These are phyloP conservation scores for Synergus gifuensis DNA, from an alignment of 2,888 invertebrate species.

Conservation along the genomic window DNA sequence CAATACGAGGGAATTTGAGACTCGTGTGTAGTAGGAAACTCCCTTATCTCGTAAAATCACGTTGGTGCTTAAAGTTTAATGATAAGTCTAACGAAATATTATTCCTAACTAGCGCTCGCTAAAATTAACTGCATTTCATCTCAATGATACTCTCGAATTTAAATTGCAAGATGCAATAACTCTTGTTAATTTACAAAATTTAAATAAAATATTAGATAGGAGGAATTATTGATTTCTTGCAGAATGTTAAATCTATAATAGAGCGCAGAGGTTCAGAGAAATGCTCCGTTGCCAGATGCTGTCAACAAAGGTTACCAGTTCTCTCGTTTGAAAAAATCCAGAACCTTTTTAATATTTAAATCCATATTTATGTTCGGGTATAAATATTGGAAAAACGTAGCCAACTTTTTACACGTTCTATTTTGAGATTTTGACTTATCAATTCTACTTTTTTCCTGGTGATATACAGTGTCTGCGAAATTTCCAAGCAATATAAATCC, in stretches of 20 bases:
- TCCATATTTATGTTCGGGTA: not conserved
- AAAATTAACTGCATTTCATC: not conserved
- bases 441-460: not conserved
- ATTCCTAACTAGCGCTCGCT: not conserved
- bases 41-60: not conserved
- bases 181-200: not conserved
- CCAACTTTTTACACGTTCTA: not conserved
- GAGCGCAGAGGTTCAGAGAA: not conserved
- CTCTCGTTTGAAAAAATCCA: not conserved
- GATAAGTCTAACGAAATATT: slow-evolving; percentile 13
- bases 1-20: not conserved
- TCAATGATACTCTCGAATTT: not conserved
- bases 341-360: not conserved
- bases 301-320: slow-evolving; percentile 17
- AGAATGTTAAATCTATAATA: slow-evolving; percentile 1
- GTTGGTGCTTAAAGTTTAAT: slow-evolving; percentile 5
- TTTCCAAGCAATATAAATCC: not conserved
- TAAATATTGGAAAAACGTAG: not conserved
- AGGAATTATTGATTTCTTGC: slow-evolving; percentile 8
- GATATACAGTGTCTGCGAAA: not conserved
- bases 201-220: not conserved
- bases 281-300: slow-evolving; percentile 21
- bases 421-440: not conserved
- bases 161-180: not conserved
- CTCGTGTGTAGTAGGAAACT: not conserved